Evolutionary conservation across 2,113 vertebrate genomes (phyloP).

Genomic region (Brachionichthys hirsutus): DNA sequence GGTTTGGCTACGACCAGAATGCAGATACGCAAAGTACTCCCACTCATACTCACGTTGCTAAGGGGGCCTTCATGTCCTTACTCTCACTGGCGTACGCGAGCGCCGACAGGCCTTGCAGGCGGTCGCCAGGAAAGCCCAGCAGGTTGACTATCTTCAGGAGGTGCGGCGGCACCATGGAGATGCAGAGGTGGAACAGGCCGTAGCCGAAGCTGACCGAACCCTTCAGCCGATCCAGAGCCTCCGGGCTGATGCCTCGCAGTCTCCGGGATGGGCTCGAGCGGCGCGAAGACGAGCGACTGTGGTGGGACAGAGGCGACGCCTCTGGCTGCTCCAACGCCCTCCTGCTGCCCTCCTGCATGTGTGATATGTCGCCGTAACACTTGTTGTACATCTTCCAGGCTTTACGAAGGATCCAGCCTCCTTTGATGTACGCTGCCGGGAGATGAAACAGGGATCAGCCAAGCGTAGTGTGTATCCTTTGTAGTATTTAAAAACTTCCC

Average conservation of each 20-base stretch:
- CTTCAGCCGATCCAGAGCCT: slow-evolving; percentile 92
- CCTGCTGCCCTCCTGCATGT: slow-evolving; percentile 88
- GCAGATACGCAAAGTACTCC: slow-evolving; percentile 42
- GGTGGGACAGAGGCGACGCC: slow-evolving; percentile 53
- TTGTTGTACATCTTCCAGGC: slow-evolving; percentile 99
- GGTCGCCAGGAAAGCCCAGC: slow-evolving; percentile 98
- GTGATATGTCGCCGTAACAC: slow-evolving; percentile 94
- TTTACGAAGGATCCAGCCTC: slow-evolving; percentile 98
- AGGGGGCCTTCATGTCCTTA: slow-evolving; percentile 99
- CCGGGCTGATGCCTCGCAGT: slow-evolving; percentile 82
- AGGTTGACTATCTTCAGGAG: slow-evolving; percentile 99
- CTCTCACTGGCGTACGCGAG: slow-evolving; percentile 93
- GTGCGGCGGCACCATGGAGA: slow-evolving; percentile 99
- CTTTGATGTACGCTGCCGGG: slow-evolving; percentile 92
- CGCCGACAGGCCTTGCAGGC: slow-evolving; percentile 92
- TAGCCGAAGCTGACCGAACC: slow-evolving; percentile 99
- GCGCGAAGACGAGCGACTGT: slow-evolving; percentile 81
- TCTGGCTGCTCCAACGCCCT: slow-evolving; percentile 55
- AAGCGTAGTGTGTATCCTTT: neutral
- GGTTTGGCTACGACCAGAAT: neutral
- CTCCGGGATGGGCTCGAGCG: slow-evolving; percentile 76
- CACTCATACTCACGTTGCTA: slow-evolving; percentile 98
- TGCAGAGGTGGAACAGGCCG: slow-evolving; percentile 97
- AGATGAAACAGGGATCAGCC: slow-evolving; percentile 1
- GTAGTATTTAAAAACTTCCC: neutral